phyloP scores from a whole-genome alignment of 2,888 invertebrate species.

The Zele albiditarsus region DNA sequence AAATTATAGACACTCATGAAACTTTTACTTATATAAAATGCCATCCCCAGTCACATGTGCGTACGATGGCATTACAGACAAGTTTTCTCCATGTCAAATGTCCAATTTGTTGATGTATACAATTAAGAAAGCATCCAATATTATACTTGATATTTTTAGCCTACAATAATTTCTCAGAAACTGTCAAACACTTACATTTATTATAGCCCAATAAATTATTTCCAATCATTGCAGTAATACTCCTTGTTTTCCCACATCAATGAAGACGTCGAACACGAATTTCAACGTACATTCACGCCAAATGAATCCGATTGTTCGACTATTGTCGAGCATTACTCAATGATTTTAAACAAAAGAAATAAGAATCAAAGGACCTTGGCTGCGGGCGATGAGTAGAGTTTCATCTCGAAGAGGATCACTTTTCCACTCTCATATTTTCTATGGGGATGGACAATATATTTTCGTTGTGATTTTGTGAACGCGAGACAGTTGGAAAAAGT shows the following conservation, averaged over 20 bases:
- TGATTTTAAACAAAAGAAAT: slow-evolving; percentile 62
- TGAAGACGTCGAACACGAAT: not conserved
- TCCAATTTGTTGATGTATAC: no score
- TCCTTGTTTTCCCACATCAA: not conserved
- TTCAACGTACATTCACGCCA: slow-evolving; percentile 51
- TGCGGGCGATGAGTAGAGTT: slow-evolving; percentile 37
- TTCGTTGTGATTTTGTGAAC: not conserved
- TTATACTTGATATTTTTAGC: no score
- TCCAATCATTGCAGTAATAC: not conserved
- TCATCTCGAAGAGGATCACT: slow-evolving; percentile 37
- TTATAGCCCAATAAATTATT: no score
- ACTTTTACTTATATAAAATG: no score
- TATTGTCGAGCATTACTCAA: slow-evolving; percentile 58
- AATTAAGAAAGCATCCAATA: no score
- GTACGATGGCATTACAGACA: no score
- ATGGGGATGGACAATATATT: not conserved
- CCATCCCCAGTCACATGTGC: no score
- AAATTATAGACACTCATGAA: no score
- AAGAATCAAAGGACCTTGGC: slow-evolving; percentile 20
- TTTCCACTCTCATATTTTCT: slow-evolving; percentile 8
- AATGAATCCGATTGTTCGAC: slow-evolving; percentile 57
- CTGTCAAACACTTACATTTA: no score
- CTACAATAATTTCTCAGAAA: no score
- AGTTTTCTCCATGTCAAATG: no score
- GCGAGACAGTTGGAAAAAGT: not conserved